phyloP scores from a whole-genome alignment of 2,113 vertebrate species.

The Amphiprion ocellaris region DNA sequence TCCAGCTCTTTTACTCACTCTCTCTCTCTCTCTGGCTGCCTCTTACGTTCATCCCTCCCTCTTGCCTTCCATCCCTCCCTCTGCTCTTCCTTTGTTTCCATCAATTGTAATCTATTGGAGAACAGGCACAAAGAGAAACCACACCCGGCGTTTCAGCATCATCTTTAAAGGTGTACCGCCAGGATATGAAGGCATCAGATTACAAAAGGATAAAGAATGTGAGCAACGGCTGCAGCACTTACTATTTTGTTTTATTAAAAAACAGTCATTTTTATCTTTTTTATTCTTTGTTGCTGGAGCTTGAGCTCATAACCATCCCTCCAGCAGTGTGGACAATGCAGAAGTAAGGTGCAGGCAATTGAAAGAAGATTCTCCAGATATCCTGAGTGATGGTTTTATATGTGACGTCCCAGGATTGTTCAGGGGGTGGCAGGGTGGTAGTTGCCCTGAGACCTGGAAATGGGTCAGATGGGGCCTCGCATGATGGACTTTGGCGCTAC shows the following conservation, averaged over 20 bases:
- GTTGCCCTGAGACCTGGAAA: slow-evolving; percentile 65
- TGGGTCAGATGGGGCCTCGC: slow-evolving; percentile 53
- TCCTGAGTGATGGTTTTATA: slow-evolving; percentile 66
- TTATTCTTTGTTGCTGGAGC: slow-evolving; percentile 4
- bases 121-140: slow-evolving; percentile 51
- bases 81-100: slow-evolving; percentile 62
- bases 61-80: slow-evolving; percentile 30
- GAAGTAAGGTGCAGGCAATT: slow-evolving; percentile 45
- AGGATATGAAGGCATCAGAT: slow-evolving; percentile 25
- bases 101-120: slow-evolving; percentile 51
- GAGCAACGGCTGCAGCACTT: not conserved
- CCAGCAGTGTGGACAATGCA: slow-evolving; percentile 16
- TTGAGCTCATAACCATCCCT: slow-evolving; percentile 3
- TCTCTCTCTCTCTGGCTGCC: slow-evolving; percentile 2
- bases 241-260: slow-evolving; percentile 1
- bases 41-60: slow-evolving; percentile 27
- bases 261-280: not conserved
- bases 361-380: slow-evolving; percentile 22
- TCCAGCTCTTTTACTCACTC: not conserved
- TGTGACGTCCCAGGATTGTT: slow-evolving; percentile 64
- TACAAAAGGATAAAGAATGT: slow-evolving; percentile 20
- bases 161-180: slow-evolving; percentile 36
- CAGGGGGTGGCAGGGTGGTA: slow-evolving; percentile 41
- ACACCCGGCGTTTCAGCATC: slow-evolving; percentile 42
- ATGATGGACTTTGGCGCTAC: slow-evolving; percentile 75